phyloP scores from a whole-genome alignment of 2,888 invertebrate genomes.

The Cloeon dipterum region DNA sequence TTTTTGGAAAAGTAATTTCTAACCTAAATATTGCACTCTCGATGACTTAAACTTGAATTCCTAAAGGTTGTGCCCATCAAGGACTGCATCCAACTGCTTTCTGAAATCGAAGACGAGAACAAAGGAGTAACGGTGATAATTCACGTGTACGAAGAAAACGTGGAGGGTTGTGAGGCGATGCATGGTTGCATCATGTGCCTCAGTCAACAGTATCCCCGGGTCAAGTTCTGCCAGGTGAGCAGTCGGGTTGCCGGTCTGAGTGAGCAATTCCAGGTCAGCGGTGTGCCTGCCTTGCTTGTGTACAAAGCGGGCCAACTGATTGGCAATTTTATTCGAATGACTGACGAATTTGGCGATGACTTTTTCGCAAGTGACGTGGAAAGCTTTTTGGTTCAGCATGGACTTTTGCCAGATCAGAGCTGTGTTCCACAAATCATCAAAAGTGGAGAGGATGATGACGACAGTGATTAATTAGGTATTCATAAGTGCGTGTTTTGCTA shows the following conservation, averaged over 20 bases:
- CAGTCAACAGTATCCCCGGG: slow-evolving; percentile 50
- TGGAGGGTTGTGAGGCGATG: slow-evolving; percentile 50
- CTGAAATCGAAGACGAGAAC: slow-evolving; percentile 72
- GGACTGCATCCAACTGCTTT: slow-evolving; percentile 53
- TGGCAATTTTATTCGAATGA: slow-evolving; percentile 75
- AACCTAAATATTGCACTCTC: background rate
- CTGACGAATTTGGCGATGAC: slow-evolving; percentile 71
- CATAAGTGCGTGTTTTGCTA: too few species aligned
- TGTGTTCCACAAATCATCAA: slow-evolving; percentile 24
- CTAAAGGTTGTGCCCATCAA: slow-evolving; percentile 49
- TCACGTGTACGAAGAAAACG: slow-evolving; percentile 61
- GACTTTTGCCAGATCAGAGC: slow-evolving; percentile 45
- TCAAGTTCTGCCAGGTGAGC: slow-evolving; percentile 76
- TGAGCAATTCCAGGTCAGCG: slow-evolving; percentile 57
- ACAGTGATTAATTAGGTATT: too few species aligned
- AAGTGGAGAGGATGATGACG: slow-evolving; percentile 13
- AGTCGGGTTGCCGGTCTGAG: slow-evolving; percentile 69
- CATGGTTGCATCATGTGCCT: slow-evolving; percentile 59
- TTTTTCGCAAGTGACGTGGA: slow-evolving; percentile 82
- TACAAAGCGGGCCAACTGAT: slow-evolving; percentile 78
- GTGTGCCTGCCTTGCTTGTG: slow-evolving; percentile 75
- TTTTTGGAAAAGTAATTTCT: slow-evolving; percentile 45
- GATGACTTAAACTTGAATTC: too few species aligned
- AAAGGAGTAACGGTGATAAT: slow-evolving; percentile 62
- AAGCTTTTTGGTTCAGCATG: slow-evolving; percentile 53